phyloP scores from a whole-genome alignment of 2,888 invertebrate species.

The Rhamnusium bicolor region DNA sequence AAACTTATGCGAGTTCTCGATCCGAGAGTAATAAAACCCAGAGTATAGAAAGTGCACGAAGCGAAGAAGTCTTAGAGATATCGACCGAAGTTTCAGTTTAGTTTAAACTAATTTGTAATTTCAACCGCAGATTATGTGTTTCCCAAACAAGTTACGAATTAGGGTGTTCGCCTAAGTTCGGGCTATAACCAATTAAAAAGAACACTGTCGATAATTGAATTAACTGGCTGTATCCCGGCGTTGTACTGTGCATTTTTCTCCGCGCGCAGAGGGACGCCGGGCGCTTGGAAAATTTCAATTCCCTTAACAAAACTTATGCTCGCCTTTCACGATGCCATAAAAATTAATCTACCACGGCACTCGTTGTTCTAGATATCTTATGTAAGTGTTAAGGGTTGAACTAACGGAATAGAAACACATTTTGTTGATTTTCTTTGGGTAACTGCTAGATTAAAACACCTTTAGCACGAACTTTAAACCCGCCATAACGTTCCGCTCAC shows the following conservation, averaged over 20 bases:
- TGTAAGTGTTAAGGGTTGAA: background rate
- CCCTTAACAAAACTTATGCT: slow-evolving; percentile 10
- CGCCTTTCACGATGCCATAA: slow-evolving; percentile 4
- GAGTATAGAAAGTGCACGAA: background rate
- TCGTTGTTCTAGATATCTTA: slow-evolving; percentile 8
- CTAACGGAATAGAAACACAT: slow-evolving; percentile 10
- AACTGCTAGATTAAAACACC: background rate
- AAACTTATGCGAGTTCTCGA: background rate
- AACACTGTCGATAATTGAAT: slow-evolving; percentile 46
- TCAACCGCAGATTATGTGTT: slow-evolving; percentile 41
- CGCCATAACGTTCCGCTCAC: background rate
- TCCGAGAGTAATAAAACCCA: background rate
- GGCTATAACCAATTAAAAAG: slow-evolving; percentile 46
- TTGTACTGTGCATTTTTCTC: slow-evolving; percentile 8
- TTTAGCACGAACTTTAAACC: background rate
- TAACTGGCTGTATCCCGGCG: slow-evolving; percentile 29
- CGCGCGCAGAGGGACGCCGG: background rate
- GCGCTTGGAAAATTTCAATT: slow-evolving; percentile 22
- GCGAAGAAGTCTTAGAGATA: slow-evolving; percentile 26
- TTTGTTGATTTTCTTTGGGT: slow-evolving; percentile 8
- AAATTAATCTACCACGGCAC: slow-evolving; percentile 22
- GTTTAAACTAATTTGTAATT: slow-evolving; percentile 39
- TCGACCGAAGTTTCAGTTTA: slow-evolving; percentile 30
- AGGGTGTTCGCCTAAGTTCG: slow-evolving; percentile 39
- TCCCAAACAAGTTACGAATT: slow-evolving; percentile 44